Evolutionary conservation across 2,888 invertebrate species (phyloP).

Genomic region (Oeneis ivallda): DNA sequence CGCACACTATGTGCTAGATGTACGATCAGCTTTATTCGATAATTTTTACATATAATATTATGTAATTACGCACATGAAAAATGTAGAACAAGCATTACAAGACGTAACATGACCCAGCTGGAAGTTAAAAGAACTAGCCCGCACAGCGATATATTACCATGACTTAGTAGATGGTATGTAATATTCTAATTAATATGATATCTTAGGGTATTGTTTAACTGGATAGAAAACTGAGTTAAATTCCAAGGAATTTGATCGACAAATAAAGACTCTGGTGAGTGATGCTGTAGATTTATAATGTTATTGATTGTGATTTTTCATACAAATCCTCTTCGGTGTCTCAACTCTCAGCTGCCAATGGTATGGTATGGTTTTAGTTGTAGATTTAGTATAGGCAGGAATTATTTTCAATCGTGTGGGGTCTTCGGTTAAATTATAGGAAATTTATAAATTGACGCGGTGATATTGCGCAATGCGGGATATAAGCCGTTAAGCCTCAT

Average conservation of each 20-base stretch:
- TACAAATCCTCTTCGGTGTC: no score
- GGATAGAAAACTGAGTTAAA: not conserved
- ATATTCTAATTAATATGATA: not conserved
- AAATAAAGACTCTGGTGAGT: not conserved
- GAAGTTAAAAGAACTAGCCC: not conserved
- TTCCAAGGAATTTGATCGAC: not conserved
- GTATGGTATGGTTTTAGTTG: no score
- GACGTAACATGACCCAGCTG: not conserved
- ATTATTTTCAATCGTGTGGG: not conserved
- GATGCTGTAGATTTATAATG: no score
- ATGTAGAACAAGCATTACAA: conserved; percentile 2
- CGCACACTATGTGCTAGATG: not conserved
- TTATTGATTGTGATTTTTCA: no score
- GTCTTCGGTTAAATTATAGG: not conserved
- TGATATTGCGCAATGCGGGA: conserved; percentile 5
- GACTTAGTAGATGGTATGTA: not conserved
- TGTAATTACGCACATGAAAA: not conserved
- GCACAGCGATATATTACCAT: conserved; percentile 1
- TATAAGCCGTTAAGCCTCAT: no score
- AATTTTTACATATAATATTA: not conserved
- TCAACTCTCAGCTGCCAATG: no score
- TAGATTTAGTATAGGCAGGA: no score
- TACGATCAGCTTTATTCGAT: not conserved
- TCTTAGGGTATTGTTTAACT: not conserved
- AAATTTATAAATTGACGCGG: not conserved